A percentile compares a stretch with the other conserved stretches of the same genome.
phyloP scores from a whole-genome alignment of 2,113 vertebrate genomes.

The Lichenostomus cassidix region DNA sequence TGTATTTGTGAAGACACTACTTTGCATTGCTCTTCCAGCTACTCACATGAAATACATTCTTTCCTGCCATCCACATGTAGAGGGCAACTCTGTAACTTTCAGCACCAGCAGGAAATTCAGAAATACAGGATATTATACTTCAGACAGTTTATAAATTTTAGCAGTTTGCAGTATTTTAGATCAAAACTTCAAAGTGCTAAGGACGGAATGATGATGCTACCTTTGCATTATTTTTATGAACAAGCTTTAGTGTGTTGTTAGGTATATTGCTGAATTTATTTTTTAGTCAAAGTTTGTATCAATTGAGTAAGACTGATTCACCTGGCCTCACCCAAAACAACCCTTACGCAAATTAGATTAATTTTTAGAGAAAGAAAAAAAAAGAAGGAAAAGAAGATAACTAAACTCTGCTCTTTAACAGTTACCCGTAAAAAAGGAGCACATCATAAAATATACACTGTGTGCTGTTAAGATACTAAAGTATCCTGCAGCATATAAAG shows the following conservation, averaged over 20 bases:
- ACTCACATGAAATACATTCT: constrained; percentile 19
- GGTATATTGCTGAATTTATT: constrained; percentile 62
- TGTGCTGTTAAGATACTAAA: not conserved
- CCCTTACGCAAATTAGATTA: not conserved
- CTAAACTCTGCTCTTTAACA: not conserved
- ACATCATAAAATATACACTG: not conserved
- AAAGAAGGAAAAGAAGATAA: too few species aligned
- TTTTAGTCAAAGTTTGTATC: not conserved
- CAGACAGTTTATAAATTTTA: constrained; percentile 4
- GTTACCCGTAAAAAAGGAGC: not conserved
- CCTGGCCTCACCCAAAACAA: not conserved
- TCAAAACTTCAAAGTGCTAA: constrained; percentile 24
- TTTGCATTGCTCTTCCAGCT: constrained; percentile 25
- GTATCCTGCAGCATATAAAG: not conserved
- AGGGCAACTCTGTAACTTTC: constrained; percentile 22
- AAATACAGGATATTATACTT: constrained; percentile 50
- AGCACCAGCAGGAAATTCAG: constrained; percentile 56
- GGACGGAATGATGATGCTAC: constrained; percentile 26
- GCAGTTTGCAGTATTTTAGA: constrained; percentile 12
- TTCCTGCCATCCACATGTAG: not conserved
- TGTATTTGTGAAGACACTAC: not conserved
- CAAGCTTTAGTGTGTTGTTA: constrained; percentile 26
- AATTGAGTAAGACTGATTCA: not conserved
- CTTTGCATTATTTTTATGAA: constrained; percentile 57
- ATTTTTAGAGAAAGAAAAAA: not conserved